Conservation (phyloP, 64 coral and sea anemone genomes). For the Anthopleura sola region DNA sequence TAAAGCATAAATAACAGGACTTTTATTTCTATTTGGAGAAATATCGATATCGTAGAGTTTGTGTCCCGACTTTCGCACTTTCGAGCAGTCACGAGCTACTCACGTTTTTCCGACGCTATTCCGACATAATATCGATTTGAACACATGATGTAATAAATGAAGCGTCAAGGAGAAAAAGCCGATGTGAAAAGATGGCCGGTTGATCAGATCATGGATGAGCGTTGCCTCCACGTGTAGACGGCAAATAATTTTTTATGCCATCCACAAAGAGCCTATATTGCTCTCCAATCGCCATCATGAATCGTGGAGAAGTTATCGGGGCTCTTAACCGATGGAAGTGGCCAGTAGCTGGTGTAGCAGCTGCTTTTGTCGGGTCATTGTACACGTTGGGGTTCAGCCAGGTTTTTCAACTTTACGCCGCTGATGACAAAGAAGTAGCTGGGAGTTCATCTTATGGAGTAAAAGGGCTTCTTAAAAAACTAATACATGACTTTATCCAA, state of each 20-base stretch:
- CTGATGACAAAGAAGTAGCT: constrained; percentile 45
- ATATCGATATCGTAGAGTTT: too few relatives aligned
- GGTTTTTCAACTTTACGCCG: constrained; percentile 48
- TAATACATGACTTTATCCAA: constrained; percentile 80
- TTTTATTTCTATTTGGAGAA: too few relatives aligned
- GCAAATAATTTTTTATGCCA: background rate
- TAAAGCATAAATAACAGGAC: too few relatives aligned
- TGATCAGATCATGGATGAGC: background rate
- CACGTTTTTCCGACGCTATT: background rate
- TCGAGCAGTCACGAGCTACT: too few relatives aligned
- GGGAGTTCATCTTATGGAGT: constrained; percentile 47
- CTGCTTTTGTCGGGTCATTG: constrained; percentile 83
- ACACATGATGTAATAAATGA: background rate
- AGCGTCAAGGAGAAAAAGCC: background rate
- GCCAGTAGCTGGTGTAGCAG: constrained; percentile 79
- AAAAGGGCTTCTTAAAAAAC: constrained; percentile 80
- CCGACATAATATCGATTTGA: background rate
- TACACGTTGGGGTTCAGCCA: constrained; percentile 77
- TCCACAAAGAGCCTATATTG: background rate
- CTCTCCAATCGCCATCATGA: constrained; percentile 39
- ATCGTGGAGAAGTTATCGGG: constrained; percentile 70
- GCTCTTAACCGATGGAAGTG: constrained; percentile 87
- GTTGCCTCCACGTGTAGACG: background rate
- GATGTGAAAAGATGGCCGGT: background rate
- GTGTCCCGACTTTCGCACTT: too few relatives aligned